Evolutionary conservation across 2,888 invertebrate species (phyloP).

Genomic region (Diabrotica balteata): DNA sequence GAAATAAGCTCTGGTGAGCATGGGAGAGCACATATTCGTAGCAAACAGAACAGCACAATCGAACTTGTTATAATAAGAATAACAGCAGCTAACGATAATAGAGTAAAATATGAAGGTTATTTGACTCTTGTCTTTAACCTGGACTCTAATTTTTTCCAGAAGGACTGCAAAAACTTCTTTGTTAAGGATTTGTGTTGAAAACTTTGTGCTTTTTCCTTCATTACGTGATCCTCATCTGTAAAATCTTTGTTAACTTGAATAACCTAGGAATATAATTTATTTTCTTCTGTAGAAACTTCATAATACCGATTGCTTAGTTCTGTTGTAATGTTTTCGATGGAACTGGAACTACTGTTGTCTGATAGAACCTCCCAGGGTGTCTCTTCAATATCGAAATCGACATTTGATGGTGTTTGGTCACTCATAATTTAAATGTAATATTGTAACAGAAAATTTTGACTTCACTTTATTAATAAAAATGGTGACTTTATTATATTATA

Average conservation of each 20-base stretch:
- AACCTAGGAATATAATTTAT: slow-evolving; percentile 21
- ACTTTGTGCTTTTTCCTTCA: background rate
- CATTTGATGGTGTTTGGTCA: slow-evolving; percentile 36
- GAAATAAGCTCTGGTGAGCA: too few species aligned
- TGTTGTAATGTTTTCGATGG: slow-evolving; percentile 23
- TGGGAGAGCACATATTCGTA: too few species aligned
- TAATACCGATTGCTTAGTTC: too few species aligned
- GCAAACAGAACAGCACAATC: slow-evolving; percentile 9
- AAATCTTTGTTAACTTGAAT: slow-evolving; percentile 15
- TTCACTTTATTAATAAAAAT: slow-evolving; percentile 21
- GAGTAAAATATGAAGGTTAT: slow-evolving; percentile 6
- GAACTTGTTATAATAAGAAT: slow-evolving; percentile 20
- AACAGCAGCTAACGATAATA: slow-evolving; percentile 18
- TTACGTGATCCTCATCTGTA: background rate
- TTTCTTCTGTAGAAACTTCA: slow-evolving; percentile 4
- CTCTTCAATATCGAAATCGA: slow-evolving; percentile 48
- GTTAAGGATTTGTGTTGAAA: slow-evolving; percentile 14
- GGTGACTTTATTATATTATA: too few species aligned
- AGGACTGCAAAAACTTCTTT: background rate
- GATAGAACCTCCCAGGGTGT: slow-evolving; percentile 50
- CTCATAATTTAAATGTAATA: slow-evolving; percentile 36
- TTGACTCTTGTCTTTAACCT: slow-evolving; percentile 9
- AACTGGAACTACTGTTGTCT: slow-evolving; percentile 31
- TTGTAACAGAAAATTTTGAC: slow-evolving; percentile 35
- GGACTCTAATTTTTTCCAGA: slow-evolving; percentile 21